Evolutionary conservation across 2,113 vertebrate genomes (phyloP), one percentile per base, ranked within the genome.

Genomic region (Nanorana parkeri): DNA sequence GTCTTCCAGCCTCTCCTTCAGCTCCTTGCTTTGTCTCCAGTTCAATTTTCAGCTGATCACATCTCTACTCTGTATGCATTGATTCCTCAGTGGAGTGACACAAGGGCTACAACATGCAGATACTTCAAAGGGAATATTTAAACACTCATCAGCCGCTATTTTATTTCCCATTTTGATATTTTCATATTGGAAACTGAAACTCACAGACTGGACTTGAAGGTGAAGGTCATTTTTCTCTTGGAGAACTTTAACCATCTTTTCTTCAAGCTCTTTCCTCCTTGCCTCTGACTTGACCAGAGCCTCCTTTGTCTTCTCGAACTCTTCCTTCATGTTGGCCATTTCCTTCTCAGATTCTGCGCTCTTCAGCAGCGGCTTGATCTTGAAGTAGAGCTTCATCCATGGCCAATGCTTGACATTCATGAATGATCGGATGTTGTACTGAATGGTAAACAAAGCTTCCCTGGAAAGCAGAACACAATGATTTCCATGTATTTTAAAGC

Each of bases 361-460:
- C 86, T 92, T 94, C 64, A 96, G 85, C 0, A 95, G 86, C 5
- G 94, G 94, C 73, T 95, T 94, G 88, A 95, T 96, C 91, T 95
- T 97, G 86, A 96, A 97, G 88, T 96, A 97, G 3, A 97, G 81
- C 84, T 96, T 96, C 96, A 97, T 97, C 96, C 96, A 97, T 63
- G 96, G 93, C 96, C 96, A 97, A 2, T 92, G 90, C 86, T 97
- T 97, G 77, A 97, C 96, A 0, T 96, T 96, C 95, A 96, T 96
- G 91, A 97, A 97, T 16, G 96, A 87, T 0, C 95, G 95, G 76
- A 96, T 67, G 1, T 96, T 97, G 83, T 96, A 96, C 79, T 97
- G 96, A 54, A 97, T 92, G 23, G 91, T 73, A 75, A 87, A 96
- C 67, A 97, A 66, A 0, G 95, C 90, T 60, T 97, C 96, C 66